phyloP scores from a whole-genome alignment of 2,113 vertebrate genomes.

The Euleptes europaea region DNA sequence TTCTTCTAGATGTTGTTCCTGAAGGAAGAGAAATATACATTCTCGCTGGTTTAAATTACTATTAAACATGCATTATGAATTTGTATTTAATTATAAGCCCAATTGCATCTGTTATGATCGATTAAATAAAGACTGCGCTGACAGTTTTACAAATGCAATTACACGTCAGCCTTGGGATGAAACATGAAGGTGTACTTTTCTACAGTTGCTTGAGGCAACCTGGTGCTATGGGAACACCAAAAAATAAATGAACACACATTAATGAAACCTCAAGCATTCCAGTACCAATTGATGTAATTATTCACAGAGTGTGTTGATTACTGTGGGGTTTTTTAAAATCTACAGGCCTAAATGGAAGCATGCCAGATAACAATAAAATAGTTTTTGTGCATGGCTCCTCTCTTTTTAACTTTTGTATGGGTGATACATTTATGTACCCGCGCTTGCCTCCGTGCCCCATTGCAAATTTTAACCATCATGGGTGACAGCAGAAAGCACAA shows the following conservation, averaged over 20 bases:
- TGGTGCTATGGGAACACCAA: conserved; percentile 23
- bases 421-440: neutral
- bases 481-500: conserved; percentile 6
- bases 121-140: too few relatives aligned
- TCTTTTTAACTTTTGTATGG: conserved; percentile 37
- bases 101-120: too few relatives aligned
- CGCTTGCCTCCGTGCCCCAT: neutral
- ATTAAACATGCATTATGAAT: too few relatives aligned
- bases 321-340: conserved; percentile 12
- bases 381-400: conserved; percentile 39
- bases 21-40: too few relatives aligned
- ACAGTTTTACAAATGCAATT: too few relatives aligned
- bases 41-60: too few relatives aligned
- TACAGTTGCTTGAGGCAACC: rapidly evolving
- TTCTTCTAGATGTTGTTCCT: too few relatives aligned
- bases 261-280: conserved; percentile 31
- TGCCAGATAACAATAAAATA: conserved; percentile 30
- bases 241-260: neutral
- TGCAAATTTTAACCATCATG: neutral
- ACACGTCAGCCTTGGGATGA: neutral
- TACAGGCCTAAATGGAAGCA: conserved; percentile 32
- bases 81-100: too few relatives aligned
- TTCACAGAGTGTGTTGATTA: neutral
- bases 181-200: neutral
- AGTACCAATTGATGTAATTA: conserved; percentile 30